Percentiles rank a stretch among this genome's conserved stretches.
phyloP scores from a whole-genome alignment of 2,113 vertebrate genomes.

The Chamaea fasciata region DNA sequence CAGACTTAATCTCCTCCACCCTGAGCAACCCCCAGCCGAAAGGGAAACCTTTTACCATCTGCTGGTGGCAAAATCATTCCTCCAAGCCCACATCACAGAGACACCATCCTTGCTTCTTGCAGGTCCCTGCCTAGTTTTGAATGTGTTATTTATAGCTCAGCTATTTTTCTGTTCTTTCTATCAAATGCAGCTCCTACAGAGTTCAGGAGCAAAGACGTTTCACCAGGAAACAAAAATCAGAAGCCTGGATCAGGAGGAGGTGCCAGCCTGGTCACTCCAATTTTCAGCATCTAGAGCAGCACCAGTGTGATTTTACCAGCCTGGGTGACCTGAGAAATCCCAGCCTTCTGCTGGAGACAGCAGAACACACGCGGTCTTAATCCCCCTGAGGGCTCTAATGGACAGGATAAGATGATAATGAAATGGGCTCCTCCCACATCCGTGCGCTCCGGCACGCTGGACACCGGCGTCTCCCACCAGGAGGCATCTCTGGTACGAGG shows the following conservation, averaged over 20 bases:
- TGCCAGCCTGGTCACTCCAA: not conserved
- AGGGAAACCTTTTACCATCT: not conserved
- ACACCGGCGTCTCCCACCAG: accelerated
- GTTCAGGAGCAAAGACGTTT: not conserved
- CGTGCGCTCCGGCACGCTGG: accelerated
- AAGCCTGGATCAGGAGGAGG: not conserved
- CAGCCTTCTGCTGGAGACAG: not conserved
- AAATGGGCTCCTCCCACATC: not conserved
- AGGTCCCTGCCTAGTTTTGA: slow-evolving; percentile 1
- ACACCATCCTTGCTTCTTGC: not conserved
- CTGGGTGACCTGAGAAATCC: not conserved
- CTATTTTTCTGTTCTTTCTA: not conserved
- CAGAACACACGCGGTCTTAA: accelerated
- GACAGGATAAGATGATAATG: not conserved
- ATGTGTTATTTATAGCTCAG: slow-evolving; percentile 32
- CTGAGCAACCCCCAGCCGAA: not conserved
- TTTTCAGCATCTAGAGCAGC: not conserved
- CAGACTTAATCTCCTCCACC: not conserved
- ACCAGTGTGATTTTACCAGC: not conserved
- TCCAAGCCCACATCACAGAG: not conserved
- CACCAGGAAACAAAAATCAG: not conserved
- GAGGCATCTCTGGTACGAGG: not conserved
- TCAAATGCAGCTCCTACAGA: not conserved
- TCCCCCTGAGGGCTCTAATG: not conserved
- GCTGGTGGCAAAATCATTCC: not conserved